Conservation (phyloP, 2,888 invertebrate species). For the Apamea sordens region DNA sequence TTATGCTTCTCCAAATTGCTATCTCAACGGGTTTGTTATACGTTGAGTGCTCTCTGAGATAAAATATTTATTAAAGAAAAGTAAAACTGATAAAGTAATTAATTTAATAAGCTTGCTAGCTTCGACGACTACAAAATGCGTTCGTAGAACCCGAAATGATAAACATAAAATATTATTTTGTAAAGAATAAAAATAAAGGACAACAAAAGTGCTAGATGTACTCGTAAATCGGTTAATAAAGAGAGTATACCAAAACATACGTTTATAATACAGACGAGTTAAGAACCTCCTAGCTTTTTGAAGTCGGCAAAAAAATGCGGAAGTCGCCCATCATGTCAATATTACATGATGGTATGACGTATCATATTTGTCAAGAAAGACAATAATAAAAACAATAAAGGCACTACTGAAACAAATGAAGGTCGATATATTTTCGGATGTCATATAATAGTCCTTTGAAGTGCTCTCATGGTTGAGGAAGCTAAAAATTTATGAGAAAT, state of each 20-base stretch:
- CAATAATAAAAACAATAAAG: neutral
- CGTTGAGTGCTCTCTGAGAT: neutral
- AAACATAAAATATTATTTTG: too few relatives aligned
- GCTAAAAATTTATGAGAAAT: constrained; percentile 20
- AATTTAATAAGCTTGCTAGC: neutral
- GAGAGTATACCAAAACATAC: neutral
- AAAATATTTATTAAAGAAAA: neutral
- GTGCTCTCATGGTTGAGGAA: constrained; percentile 17
- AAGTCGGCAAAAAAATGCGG: neutral
- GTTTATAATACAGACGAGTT: neutral
- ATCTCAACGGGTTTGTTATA: neutral
- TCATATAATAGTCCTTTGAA: constrained; percentile 32
- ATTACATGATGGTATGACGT: neutral
- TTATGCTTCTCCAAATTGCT: neutral
- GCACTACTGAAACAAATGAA: constrained; percentile 8
- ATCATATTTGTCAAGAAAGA: neutral
- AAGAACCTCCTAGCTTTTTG: neutral
- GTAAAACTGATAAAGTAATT: neutral
- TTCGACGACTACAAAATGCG: neutral
- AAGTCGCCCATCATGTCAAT: too few relatives aligned
- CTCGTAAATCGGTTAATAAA: neutral
- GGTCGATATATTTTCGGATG: constrained; percentile 7
- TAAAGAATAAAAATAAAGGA: neutral
- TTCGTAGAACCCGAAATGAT: neutral
- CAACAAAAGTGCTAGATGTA: too few relatives aligned